phyloP scores from a whole-genome alignment of 2,113 vertebrate species.

The Zapus hudsonius region DNA sequence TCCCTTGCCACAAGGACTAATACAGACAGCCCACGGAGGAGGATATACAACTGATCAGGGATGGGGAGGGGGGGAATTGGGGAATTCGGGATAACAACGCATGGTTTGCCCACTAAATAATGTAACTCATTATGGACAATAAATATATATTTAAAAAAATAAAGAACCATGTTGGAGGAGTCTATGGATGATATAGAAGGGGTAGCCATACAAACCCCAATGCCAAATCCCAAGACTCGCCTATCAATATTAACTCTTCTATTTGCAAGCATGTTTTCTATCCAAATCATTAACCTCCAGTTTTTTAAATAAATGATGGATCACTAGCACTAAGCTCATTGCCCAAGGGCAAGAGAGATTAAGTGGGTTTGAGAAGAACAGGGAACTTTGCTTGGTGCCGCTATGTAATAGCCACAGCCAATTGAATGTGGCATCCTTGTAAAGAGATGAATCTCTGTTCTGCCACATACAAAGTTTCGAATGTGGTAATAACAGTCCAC shows the following conservation, averaged over 20 bases:
- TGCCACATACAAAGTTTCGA: background rate
- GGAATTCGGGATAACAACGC: no score
- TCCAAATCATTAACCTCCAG: slow-evolving; percentile 24
- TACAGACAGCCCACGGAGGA: no score
- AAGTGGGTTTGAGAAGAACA: background rate
- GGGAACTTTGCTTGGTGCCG: background rate
- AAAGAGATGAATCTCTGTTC: background rate
- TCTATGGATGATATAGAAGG: rapidly evolving
- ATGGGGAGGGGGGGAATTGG: no score
- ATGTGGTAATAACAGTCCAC: background rate
- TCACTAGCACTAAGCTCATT: background rate
- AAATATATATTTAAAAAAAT: no score
- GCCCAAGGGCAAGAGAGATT: background rate
- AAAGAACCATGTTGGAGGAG: background rate
- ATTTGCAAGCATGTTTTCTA: slow-evolving; percentile 2
- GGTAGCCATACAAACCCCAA: background rate
- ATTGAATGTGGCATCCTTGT: background rate
- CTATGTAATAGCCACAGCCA: background rate
- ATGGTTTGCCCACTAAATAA: no score
- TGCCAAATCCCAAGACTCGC: background rate
- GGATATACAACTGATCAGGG: no score
- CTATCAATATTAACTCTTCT: background rate
- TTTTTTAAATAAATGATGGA: slow-evolving; percentile 37
- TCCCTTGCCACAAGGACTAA: no score
- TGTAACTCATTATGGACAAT: no score